phyloP scores from a whole-genome alignment of 23 tunicate species.

The Halocynthia roretzi region DNA sequence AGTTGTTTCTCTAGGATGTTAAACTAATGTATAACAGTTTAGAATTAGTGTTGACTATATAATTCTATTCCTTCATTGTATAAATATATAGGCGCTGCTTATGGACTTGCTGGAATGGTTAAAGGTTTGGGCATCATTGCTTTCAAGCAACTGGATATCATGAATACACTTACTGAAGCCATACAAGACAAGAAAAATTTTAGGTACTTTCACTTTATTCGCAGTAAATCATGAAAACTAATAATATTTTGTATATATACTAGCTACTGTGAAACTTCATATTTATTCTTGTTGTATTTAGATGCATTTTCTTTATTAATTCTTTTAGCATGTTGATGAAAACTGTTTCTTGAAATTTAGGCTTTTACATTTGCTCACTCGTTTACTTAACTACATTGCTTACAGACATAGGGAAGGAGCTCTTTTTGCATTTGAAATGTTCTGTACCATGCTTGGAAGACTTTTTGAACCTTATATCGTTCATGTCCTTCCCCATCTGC shows the following conservation, averaged over 20 bases:
- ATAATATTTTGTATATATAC: too few species aligned
- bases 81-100: constrained; percentile 74
- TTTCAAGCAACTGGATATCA: constrained; percentile 84
- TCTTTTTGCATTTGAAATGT: constrained; percentile 87
- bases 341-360: neutral
- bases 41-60: neutral
- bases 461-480: constrained; percentile 92
- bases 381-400: neutral
- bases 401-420: constrained; percentile 91
- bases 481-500: constrained; percentile 88
- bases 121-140: constrained; percentile 97
- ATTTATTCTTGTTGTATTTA: neutral
- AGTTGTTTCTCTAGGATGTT: neutral
- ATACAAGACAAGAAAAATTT: constrained; percentile 87
- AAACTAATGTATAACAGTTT: neutral
- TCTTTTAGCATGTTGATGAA: neutral
- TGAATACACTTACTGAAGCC: constrained; percentile 66
- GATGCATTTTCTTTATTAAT: neutral
- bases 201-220: constrained; percentile 13
- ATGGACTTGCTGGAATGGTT: constrained; percentile 93
- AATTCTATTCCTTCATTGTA: neutral
- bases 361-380: neutral
- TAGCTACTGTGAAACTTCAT: too few species aligned
- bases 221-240: too few species aligned
- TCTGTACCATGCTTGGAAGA: constrained; percentile 83